phyloP scores from a whole-genome alignment of 92 coral and sea anemone species.

The Palythoa heliodiscus region DNA sequence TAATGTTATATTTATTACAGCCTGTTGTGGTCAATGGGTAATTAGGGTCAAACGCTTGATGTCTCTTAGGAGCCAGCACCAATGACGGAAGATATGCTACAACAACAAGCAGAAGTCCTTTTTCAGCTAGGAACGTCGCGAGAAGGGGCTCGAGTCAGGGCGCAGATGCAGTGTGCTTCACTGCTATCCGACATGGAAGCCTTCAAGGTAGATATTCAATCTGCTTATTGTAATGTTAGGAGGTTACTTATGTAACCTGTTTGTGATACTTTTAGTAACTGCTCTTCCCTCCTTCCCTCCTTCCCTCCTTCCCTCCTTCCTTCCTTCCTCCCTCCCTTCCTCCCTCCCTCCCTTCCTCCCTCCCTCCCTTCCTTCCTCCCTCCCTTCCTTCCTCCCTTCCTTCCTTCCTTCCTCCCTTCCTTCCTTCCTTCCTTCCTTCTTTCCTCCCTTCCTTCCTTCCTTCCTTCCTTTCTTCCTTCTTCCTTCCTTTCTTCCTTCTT shows the following conservation, averaged over 20 bases:
- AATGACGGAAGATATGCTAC: slow-evolving; percentile 99
- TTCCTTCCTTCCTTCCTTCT: neutral
- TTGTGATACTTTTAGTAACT: neutral
- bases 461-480: too few species aligned
- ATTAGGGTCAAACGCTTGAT: neutral
- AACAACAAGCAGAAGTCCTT: slow-evolving; percentile 95
- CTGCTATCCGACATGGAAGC: slow-evolving; percentile 99
- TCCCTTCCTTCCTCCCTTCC: neutral
- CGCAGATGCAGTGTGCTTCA: slow-evolving; percentile 99
- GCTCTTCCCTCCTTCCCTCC: neutral
- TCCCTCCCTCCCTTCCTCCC: neutral
- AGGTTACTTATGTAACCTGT: neutral
- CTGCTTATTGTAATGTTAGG: neutral
- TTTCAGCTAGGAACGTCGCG: slow-evolving; percentile 94
- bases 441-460: neutral
- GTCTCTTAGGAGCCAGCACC: slow-evolving; percentile 92
- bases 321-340: neutral
- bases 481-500: too few species aligned
- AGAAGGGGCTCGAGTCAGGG: slow-evolving; percentile 98
- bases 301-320: neutral
- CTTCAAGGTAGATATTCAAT: slow-evolving; percentile 68
- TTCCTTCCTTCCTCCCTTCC: neutral
- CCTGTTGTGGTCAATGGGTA: neutral
- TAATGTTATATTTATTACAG: neutral
- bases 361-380: neutral